Conservation (phyloP, 2,113 vertebrate genomes). For the Gopherus flavomarginatus region DNA sequence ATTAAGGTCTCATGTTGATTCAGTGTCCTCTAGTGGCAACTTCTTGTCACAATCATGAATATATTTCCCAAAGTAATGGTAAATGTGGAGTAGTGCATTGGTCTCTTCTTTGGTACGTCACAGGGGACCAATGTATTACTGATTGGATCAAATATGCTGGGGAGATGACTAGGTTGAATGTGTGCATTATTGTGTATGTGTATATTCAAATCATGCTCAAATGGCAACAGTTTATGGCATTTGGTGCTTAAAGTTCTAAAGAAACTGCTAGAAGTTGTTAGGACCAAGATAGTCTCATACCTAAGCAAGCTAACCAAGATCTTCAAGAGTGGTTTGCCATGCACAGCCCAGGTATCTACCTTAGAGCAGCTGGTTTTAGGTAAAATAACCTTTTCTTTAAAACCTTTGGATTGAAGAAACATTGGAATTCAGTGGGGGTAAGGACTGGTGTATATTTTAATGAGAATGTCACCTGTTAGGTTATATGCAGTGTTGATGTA, state of each 20-base stretch:
- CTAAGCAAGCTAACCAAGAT: neutral
- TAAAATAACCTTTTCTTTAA: neutral
- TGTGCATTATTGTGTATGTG: neutral
- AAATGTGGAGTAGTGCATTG: neutral
- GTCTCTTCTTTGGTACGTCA: neutral
- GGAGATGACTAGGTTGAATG: neutral
- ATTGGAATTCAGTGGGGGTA: neutral
- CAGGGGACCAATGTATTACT: neutral
- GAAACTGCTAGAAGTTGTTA: neutral
- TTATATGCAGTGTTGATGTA: neutral
- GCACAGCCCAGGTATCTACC: neutral
- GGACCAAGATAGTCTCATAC: neutral
- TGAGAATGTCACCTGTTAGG: neutral
- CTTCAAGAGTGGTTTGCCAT: neutral
- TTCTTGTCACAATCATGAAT: neutral
- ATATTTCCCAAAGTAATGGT: neutral
- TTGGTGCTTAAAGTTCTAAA: neutral
- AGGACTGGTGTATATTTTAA: neutral
- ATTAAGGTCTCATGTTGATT: slow-evolving; percentile 53
- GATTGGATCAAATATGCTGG: neutral
- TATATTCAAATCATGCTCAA: neutral
- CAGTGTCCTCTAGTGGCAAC: slow-evolving; percentile 76
- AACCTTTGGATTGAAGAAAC: neutral
- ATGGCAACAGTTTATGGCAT: fast-evolving
- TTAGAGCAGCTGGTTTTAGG: neutral